Conservation (phyloP, 2,797 vertebrate genomes). For the Coreius guichenoti region DNA sequence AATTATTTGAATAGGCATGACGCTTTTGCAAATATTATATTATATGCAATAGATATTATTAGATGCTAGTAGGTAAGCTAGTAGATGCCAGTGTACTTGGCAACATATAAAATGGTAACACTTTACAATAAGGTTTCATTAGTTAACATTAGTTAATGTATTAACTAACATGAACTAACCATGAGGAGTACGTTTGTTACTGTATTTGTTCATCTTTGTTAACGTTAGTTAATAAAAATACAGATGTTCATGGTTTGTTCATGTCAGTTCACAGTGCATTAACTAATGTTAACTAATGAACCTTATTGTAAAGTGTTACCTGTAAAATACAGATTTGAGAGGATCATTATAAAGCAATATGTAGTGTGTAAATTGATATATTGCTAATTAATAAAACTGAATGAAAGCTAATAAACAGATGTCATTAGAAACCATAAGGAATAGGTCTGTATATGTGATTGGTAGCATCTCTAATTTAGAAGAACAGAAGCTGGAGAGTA, state of each 20-base stretch:
- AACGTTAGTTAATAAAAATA: too few relatives aligned
- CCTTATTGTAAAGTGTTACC: too few relatives aligned
- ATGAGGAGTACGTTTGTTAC: too few relatives aligned
- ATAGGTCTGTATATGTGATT: not conserved
- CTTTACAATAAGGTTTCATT: too few relatives aligned
- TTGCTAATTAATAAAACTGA: not conserved
- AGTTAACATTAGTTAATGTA: too few relatives aligned
- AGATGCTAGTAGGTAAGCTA: not conserved
- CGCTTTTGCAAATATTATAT: not conserved
- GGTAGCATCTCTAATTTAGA: constrained; percentile 19
- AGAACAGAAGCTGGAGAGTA: not conserved
- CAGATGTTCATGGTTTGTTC: too few relatives aligned
- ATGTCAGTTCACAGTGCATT: too few relatives aligned
- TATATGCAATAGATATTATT: not conserved
- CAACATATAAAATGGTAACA: not conserved
- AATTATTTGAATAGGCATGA: not conserved
- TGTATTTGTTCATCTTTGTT: too few relatives aligned
- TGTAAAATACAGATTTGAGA: not conserved
- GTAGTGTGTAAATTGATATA: not conserved
- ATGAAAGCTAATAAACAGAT: constrained; percentile 2
- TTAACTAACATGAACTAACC: too few relatives aligned
- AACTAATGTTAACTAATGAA: too few relatives aligned
- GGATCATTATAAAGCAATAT: not conserved
- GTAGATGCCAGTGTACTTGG: not conserved
- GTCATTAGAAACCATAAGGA: not conserved